Base-by-base conservation (phyloP, 1,140 invertebrate species). In the Plodia interpunctella region DNA sequence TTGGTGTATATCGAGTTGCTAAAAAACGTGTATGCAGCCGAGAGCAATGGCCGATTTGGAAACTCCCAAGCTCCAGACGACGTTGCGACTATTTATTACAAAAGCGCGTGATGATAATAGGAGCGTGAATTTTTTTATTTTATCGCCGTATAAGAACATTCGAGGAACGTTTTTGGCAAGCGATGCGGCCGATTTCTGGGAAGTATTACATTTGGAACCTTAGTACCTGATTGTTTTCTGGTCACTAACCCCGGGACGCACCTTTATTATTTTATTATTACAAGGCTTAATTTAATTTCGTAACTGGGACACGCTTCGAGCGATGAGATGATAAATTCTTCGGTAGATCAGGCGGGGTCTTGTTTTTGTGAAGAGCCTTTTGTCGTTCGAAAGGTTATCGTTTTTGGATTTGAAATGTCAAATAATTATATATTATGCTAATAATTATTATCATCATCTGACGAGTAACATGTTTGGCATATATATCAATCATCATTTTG, bases 181-280 rank as follows among this genome's bases (percentile, higher is more conserved):
- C 76, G 77, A 65, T 68, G 69, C 69, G 70, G 68, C 66, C 56
- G 78, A 78, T 79, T 87, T 87, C 86, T 71, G 68, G 71, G 83
- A 86, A 88, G 75, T 78, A 87, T 85, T 86, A 75, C 80, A 76
- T 83, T 87, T 74, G 70, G 74, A 63, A 77, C 76, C 76, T 81
- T 85, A 88, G 86, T 86, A 81, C 83, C 74, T 72, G 78, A 86
- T 88, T 88, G 83, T 85, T 83, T 83, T 78, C 73, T 77, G 86
- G 86, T 83, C 86, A 78, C 11, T 86, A 69, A 87, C 79, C 86
- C 72, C 58, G 35, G 52, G 63, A 62, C 57, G 65, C 62, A 53
- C 60, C 71, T 77, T 81, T 72, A 72, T 78, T 74, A 69, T 74
- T 71, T 80, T 78, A 72, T 73, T 73, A 72, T 64, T 65, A 75